Evolutionary conservation across 2,113 vertebrate species (phyloP).

Genomic region (Pavo muticus): DNA sequence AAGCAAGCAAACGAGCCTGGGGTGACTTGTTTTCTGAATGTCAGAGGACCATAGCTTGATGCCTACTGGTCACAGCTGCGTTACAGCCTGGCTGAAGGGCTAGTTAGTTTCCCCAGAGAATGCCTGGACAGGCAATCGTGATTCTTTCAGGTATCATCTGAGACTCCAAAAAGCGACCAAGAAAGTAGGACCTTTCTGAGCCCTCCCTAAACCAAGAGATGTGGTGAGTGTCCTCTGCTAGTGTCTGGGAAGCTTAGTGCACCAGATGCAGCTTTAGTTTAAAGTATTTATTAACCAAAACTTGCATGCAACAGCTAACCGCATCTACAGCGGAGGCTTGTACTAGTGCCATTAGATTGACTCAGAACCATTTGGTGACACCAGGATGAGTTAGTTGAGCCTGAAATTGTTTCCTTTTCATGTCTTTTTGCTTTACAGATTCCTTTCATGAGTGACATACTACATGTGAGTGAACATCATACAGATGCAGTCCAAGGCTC

Average conservation of each 20-base stretch:
- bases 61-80: background rate
- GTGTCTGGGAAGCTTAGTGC: background rate
- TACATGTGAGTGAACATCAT: background rate
- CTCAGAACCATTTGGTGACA: background rate
- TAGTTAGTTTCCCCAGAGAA: background rate
- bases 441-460: background rate
- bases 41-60: background rate
- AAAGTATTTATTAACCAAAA: background rate
- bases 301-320: background rate
- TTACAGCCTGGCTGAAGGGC: background rate
- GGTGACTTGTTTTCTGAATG: conserved; percentile 31
- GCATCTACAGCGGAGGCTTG: background rate
- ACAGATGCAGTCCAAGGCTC: background rate
- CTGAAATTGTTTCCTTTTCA: background rate
- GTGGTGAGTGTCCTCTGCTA: background rate
- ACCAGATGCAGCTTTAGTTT: background rate
- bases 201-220: background rate
- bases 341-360: background rate
- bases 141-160: background rate
- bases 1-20: conserved; percentile 35
- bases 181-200: background rate
- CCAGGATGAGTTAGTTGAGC: background rate
- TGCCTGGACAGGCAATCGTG: accelerated
- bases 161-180: background rate
- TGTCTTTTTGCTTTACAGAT: background rate